Base-by-base conservation (phyloP, 2,888 invertebrate species). In the Eurois occulta region DNA sequence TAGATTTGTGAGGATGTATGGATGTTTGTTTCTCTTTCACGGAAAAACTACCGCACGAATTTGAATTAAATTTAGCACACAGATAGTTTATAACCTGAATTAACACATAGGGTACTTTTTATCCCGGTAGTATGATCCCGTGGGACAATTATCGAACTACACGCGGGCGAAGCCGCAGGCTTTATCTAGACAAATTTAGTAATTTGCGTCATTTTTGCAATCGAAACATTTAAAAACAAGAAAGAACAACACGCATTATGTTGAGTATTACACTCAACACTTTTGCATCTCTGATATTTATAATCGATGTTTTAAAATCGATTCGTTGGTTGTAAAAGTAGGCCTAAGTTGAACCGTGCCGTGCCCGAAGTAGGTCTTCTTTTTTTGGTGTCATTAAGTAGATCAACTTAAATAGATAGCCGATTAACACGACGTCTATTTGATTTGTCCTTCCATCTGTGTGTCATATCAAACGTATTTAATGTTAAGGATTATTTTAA, bases 401-500 rank as follows among this genome's bases (percentile, higher is more conserved):
- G n/a, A 48, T 58, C 32, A 80, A 48, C 16, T 28, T n/a, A 41
- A 80, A 60, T 32, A 62, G 18, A 52, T 68, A 38, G 7, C n/a
- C 4, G 38, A n/a, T 2, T 21, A 62, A 32, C 32, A 35, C 60
- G 72, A 46, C 10, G 24, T n/a, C 41, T 43, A 71, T 71, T 43
- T 72, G 18, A 62, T 38, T 41, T 41, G 8, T 46, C 18, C 16
- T 28, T 67, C n/a, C 28, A 28, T 46, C n/a, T 65, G 46, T 64
- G 18, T 41, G 46, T 64, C 41, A 67, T 10, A 60, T 1, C 41
- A 11, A 41, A 52, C 28, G 46, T 64, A 67, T 66, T 55, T 70
- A 35, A 70, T 68, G 55, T 60, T 80, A 38, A 64, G 70, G 74
- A 75, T 81, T 81, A 72, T 41, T 68, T 75, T 70, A 43, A 70